These are phyloP conservation scores for Caenorhabditis latens DNA, from an alignment of 1,140 invertebrate genomes.

Conservation along the genomic window DNA sequence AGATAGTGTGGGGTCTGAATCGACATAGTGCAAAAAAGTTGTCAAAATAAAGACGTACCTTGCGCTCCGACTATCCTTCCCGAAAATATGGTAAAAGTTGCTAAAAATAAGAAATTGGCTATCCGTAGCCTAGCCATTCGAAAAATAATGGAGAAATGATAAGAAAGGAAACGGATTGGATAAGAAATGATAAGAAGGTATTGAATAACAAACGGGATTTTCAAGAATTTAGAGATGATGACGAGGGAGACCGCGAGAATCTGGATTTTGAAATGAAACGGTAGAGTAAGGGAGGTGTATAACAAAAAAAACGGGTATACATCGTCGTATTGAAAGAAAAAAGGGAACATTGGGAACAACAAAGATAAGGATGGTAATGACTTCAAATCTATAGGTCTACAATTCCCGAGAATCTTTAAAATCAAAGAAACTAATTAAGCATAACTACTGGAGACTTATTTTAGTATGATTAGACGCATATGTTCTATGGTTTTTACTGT, in stretches of 20 bases:
- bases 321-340: too few species aligned
- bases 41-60: not conserved
- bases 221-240: not conserved
- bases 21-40: not conserved
- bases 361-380: too few species aligned
- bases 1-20: constrained; percentile 10
- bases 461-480: too few species aligned
- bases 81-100: not conserved
- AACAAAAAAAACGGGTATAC: too few species aligned
- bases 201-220: constrained; percentile 41
- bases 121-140: not conserved
- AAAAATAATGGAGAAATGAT: constrained; percentile 7
- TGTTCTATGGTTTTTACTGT: too few species aligned
- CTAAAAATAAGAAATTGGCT: not conserved
- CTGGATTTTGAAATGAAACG: not conserved
- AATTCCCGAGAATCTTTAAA: too few species aligned
- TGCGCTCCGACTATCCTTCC: not conserved
- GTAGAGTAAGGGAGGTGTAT: not conserved
- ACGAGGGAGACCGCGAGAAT: too few species aligned
- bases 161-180: constrained; percentile 17
- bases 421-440: too few species aligned
- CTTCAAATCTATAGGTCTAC: too few species aligned
- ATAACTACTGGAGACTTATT: too few species aligned
- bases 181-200: constrained; percentile 4
- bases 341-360: too few species aligned